Percentiles rank a stretch among this genome's conserved stretches.
phyloP scores from a whole-genome alignment of 2,888 invertebrate genomes.

The Tribolium freemani region DNA sequence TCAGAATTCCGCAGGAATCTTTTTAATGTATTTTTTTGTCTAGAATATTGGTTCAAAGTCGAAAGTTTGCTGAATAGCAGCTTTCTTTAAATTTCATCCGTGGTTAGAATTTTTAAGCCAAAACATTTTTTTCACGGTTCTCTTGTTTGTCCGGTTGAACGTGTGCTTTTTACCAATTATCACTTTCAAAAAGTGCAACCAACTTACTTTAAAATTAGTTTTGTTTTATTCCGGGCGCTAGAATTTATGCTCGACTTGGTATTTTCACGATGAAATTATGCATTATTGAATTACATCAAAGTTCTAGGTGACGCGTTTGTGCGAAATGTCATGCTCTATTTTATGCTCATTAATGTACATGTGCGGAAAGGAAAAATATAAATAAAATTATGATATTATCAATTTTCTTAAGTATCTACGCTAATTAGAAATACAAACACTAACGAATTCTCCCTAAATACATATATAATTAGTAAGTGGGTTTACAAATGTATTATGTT shows the following conservation, averaged over 20 bases:
- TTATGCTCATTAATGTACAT: slow-evolving; percentile 12
- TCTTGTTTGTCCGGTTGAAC: slow-evolving; percentile 4
- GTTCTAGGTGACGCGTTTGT: slow-evolving; percentile 14
- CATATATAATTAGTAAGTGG: slow-evolving; percentile 22
- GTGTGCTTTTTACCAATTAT: slow-evolving; percentile 9
- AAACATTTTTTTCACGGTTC: slow-evolving; percentile 12
- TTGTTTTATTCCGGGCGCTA: neutral
- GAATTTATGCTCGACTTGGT: slow-evolving; percentile 2
- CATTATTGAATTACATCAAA: slow-evolving; percentile 29
- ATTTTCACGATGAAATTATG: slow-evolving; percentile 17
- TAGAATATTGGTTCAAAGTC: slow-evolving; percentile 25
- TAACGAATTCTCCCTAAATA: no score
- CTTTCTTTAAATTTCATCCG: slow-evolving; percentile 16
- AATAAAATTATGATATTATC: neutral
- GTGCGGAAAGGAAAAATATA: slow-evolving; percentile 3
- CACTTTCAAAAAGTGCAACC: neutral
- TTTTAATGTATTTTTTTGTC: slow-evolving; percentile 27
- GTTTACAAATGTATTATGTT: slow-evolving; percentile 32
- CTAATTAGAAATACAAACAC: no score
- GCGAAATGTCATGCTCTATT: slow-evolving; percentile 10
- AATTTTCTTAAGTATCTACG: no score
- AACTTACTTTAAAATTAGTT: slow-evolving; percentile 1
- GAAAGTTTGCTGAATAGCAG: slow-evolving; percentile 24
- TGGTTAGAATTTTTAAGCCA: slow-evolving; percentile 18
- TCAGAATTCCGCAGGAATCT: slow-evolving; percentile 22